These are phyloP conservation scores for Aspidapion aeneum DNA, from an alignment of 2,888 invertebrate species.

Conservation along the genomic window DNA sequence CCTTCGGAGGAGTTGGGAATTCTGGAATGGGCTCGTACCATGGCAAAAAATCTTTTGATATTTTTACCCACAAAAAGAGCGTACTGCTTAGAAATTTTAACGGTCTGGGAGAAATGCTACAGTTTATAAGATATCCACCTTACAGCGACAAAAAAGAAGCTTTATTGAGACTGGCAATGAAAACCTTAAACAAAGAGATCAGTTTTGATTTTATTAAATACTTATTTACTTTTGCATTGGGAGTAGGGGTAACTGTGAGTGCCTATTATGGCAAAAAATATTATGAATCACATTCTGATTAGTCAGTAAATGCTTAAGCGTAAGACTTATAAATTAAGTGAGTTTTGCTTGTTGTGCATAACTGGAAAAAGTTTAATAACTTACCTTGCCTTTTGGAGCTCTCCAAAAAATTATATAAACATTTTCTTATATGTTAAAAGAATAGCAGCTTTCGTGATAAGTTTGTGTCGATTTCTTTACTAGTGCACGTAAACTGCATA, in stretches of 20 bases:
- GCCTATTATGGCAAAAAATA: slow-evolving; percentile 26
- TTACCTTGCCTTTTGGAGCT: too few species aligned
- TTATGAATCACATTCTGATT: background rate
- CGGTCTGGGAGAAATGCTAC: slow-evolving; percentile 63
- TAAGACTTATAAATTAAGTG: too few species aligned
- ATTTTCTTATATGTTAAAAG: too few species aligned
- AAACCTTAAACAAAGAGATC: slow-evolving; percentile 1
- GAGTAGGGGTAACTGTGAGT: slow-evolving; percentile 57
- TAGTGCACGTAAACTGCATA: too few species aligned
- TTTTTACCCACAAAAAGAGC: slow-evolving; percentile 90
- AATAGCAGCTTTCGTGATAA: too few species aligned
- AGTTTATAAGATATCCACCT: slow-evolving; percentile 77
- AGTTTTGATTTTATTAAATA: slow-evolving; percentile 53
- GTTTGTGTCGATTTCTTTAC: too few species aligned
- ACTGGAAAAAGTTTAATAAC: too few species aligned
- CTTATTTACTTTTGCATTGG: slow-evolving; percentile 65
- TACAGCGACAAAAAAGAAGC: slow-evolving; percentile 70
- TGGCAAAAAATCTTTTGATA: slow-evolving; percentile 85
- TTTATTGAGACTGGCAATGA: slow-evolving; percentile 57
- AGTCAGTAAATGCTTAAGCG: too few species aligned
- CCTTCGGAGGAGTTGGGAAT: slow-evolving; percentile 95
- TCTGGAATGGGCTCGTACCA: slow-evolving; percentile 90
- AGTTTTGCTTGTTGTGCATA: too few species aligned
- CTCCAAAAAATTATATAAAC: too few species aligned
- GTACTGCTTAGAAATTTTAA: slow-evolving; percentile 69